These are phyloP conservation scores for Chouioia cunea DNA, from an alignment of 2,888 invertebrate species.

Conservation along the genomic window DNA sequence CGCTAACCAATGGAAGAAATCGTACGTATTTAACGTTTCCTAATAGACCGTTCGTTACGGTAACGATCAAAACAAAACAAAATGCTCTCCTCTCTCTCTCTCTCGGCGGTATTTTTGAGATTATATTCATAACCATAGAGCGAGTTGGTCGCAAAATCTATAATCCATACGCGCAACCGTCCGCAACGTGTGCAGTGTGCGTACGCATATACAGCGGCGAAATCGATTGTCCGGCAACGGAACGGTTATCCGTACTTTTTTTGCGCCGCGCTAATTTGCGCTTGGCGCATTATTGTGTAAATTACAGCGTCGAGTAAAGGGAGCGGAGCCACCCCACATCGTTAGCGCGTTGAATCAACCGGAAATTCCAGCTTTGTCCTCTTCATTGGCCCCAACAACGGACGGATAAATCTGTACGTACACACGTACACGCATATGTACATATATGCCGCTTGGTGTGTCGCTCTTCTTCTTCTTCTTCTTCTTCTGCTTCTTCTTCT, in stretches of 20 bases:
- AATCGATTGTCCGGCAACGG: too few species aligned
- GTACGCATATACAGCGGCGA: background rate
- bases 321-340: conserved; percentile 61
- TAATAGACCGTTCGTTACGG: too few species aligned
- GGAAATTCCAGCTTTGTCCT: conserved; percentile 67
- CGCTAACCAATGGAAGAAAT: too few species aligned
- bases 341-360: conserved; percentile 69
- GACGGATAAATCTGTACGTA: conserved; percentile 22
- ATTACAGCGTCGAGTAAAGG: conserved; percentile 56
- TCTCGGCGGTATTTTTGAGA: too few species aligned
- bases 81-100: too few species aligned
- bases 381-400: conserved; percentile 10
- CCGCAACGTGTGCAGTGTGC: background rate
- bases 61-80: too few species aligned
- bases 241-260: background rate
- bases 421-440: too few species aligned
- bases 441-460: too few species aligned
- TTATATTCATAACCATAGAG: too few species aligned
- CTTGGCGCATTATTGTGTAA: conserved; percentile 66
- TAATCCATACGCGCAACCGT: background rate
- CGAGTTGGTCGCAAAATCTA: background rate
- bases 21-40: too few species aligned
- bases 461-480: background rate
- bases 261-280: conserved; percentile 28
- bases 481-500: conserved; percentile 21